These are phyloP conservation scores for Entomobrya proxima DNA, from an alignment of 2,888 invertebrate species.

Conservation along the genomic window DNA sequence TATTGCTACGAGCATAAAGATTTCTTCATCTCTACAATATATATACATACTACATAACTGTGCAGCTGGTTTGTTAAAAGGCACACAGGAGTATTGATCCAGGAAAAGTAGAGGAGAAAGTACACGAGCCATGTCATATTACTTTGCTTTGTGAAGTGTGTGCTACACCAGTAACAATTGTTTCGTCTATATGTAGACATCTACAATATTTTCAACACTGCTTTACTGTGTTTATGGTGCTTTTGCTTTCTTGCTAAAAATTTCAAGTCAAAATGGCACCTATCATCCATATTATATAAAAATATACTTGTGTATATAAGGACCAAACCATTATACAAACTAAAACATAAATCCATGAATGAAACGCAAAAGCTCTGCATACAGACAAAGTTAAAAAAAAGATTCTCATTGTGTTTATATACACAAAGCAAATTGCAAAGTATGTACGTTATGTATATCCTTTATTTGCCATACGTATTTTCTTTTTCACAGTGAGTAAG, in stretches of 20 bases:
- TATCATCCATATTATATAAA: background rate
- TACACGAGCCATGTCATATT: slow-evolving; percentile 41
- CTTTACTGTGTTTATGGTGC: background rate
- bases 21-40: background rate
- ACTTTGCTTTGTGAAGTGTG: background rate
- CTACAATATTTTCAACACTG: background rate
- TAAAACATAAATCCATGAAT: background rate
- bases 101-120: slow-evolving; percentile 5
- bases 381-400: background rate
- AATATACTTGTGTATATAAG: background rate
- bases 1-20: background rate
- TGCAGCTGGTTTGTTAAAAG: slow-evolving; percentile 3
- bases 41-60: background rate
- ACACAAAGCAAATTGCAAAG: background rate
- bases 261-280: too few species aligned
- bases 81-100: slow-evolving; percentile 15
- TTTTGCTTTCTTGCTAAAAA: background rate
- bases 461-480: background rate
- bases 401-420: background rate
- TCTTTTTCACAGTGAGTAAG: background rate
- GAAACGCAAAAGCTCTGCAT: background rate
- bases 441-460: background rate
- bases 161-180: background rate
- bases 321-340: background rate
- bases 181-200: too few species aligned